A percentile compares a stretch with the other conserved stretches of the same genome.
phyloP scores from a whole-genome alignment of 2,888 invertebrate genomes.

The Parnassius glacialis region DNA sequence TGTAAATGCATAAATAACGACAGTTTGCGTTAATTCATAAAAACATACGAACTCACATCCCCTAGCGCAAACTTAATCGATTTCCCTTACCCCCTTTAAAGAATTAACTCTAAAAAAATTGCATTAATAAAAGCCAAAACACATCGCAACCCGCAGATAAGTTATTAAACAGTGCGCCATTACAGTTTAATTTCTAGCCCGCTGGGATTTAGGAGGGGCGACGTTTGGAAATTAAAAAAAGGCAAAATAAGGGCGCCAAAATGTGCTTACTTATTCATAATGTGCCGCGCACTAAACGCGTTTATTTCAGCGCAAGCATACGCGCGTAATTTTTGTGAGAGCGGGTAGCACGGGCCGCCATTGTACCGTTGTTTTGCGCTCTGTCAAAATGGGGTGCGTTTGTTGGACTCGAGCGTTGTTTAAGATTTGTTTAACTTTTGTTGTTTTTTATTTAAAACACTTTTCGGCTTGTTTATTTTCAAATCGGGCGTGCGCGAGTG shows the following conservation, averaged over 20 bases:
- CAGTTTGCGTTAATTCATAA: constrained; percentile 4
- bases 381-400: constrained; percentile 20
- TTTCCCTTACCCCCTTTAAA: constrained; percentile 41
- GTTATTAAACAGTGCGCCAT: constrained; percentile 78
- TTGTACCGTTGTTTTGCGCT: constrained; percentile 6
- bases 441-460: constrained; percentile 52
- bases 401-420: constrained; percentile 39
- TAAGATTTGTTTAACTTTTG: constrained; percentile 39
- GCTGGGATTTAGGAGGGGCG: constrained; percentile 65
- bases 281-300: constrained; percentile 45
- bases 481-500: constrained; percentile 63
- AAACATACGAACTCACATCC: constrained; percentile 6
- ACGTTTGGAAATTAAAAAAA: constrained; percentile 62
- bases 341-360: constrained; percentile 12
- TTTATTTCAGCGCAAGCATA: constrained; percentile 60
- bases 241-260: constrained; percentile 53
- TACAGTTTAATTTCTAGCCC: constrained; percentile 76
- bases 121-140: constrained; percentile 73
- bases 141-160: constrained; percentile 72
- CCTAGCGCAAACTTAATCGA: constrained; percentile 34
- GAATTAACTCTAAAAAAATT: constrained; percentile 68
- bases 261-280: constrained; percentile 71
- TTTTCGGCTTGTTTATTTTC: constrained; percentile 71
- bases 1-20: background rate
- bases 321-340: constrained; percentile 31